phyloP scores from a whole-genome alignment of 1,140 invertebrate genomes.

The Zaprionus africanus region DNA sequence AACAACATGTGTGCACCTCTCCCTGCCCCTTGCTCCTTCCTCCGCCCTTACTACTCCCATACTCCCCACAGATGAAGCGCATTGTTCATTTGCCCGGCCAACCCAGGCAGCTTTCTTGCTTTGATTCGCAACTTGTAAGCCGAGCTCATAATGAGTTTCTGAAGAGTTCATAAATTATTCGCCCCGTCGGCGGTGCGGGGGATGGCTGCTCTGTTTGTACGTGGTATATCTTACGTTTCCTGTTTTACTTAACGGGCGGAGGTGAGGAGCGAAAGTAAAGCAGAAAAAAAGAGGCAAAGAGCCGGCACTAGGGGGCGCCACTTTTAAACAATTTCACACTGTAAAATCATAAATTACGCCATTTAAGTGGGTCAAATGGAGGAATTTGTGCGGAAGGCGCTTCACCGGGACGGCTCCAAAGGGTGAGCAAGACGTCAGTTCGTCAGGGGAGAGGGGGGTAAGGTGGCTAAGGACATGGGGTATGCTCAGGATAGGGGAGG shows the following conservation, averaged over 20 bases:
- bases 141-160: conserved; percentile 18
- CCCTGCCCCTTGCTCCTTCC: not conserved
- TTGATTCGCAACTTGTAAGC: conserved; percentile 3
- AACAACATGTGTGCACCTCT: not conserved
- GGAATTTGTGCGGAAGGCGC: conserved; percentile 83
- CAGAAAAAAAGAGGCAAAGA: conserved; percentile 13
- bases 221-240: conserved; percentile 31
- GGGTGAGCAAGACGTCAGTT: conserved; percentile 48
- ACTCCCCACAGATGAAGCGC: not conserved
- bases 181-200: not conserved
- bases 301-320: conserved; percentile 49
- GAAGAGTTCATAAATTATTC: conserved; percentile 29
- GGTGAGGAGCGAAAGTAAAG: not conserved
- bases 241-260: conserved; percentile 8
- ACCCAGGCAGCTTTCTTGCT: not conserved
- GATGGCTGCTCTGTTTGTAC: conserved; percentile 9
- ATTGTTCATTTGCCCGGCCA: conserved; percentile 3
- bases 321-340: conserved; percentile 77
- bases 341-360: conserved; percentile 81
- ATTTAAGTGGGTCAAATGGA: conserved; percentile 84
- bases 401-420: conserved; percentile 55
- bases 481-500: not conserved
- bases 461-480: conserved; percentile 8
- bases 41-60: not conserved
- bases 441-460: not conserved